Percentiles rank a stretch among this genome's conserved stretches.
Conservation (phyloP, 2,113 vertebrate genomes). For the Upupa epops region DNA sequence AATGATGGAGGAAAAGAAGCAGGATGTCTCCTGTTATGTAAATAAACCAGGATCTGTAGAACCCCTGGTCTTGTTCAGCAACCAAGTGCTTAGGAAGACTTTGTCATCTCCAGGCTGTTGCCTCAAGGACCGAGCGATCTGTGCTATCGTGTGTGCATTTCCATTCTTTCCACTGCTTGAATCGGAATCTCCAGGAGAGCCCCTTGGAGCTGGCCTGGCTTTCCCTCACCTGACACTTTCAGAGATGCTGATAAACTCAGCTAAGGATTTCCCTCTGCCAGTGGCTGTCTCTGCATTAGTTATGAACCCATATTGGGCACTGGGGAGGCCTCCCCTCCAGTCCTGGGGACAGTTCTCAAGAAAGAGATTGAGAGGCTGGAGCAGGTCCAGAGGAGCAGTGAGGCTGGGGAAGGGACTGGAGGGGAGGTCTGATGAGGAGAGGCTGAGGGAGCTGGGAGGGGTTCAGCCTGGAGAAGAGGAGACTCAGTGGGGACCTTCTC, state of each 20-base stretch:
- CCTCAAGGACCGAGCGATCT: not conserved
- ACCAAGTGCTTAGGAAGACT: not conserved
- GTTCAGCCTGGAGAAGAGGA: too few species aligned
- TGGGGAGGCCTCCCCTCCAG: too few species aligned
- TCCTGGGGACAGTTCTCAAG: too few species aligned
- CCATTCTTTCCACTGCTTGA: constrained; percentile 29
- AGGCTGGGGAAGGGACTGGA: too few species aligned
- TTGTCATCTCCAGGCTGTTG: not conserved
- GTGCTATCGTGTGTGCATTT: not conserved
- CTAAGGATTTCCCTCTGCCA: constrained; percentile 3
- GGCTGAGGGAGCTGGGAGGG: too few species aligned
- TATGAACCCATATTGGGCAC: not conserved
- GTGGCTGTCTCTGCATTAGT: not conserved
- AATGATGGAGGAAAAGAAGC: not conserved
- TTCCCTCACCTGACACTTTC: constrained; percentile 26
- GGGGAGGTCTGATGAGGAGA: too few species aligned
- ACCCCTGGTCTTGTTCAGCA: not conserved
- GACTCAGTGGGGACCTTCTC: too few species aligned
- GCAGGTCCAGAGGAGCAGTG: too few species aligned
- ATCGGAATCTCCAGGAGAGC: not conserved
- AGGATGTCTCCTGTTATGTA: too few species aligned
- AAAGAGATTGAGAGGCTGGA: too few species aligned
- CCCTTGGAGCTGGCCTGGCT: not conserved
- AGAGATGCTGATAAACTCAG: constrained; percentile 31
- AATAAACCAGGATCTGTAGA: too few species aligned